Percentiles rank a stretch among this genome's conserved stretches.
These are phyloP conservation scores for Coptodon rendalli DNA, from an alignment of 2,113 vertebrate species.

Conservation along the genomic window DNA sequence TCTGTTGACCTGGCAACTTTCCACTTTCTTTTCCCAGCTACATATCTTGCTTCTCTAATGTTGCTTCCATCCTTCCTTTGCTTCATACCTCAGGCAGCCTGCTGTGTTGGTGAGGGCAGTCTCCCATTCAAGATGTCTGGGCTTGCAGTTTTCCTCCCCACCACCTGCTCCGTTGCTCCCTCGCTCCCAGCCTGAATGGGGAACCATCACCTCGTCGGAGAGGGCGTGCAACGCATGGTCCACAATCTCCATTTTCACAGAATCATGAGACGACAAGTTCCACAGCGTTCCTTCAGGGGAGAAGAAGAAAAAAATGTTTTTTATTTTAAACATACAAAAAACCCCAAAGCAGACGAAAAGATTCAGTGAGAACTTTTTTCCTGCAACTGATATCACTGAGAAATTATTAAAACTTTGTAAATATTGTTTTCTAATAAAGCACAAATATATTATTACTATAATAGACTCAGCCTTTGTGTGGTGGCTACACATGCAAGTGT, in stretches of 20 bases:
- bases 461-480: not conserved
- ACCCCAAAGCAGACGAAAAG: fast-evolving
- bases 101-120: conserved; percentile 90
- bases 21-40: not conserved
- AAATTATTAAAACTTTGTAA: not conserved
- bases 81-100: conserved; percentile 87
- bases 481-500: not conserved
- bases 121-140: conserved; percentile 92
- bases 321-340: not conserved
- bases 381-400: not conserved
- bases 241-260: conserved; percentile 97
- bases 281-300: conserved; percentile 81
- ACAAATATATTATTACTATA: not conserved
- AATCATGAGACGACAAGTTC: conserved; percentile 95
- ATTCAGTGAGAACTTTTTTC: not conserved
- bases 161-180: conserved; percentile 66
- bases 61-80: not conserved
- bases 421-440: not conserved
- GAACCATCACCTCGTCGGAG: conserved; percentile 88
- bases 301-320: not conserved
- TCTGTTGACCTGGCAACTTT: not conserved
- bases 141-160: conserved; percentile 83
- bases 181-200: conserved; percentile 88
- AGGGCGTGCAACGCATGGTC: conserved; percentile 88
- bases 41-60: not conserved